Conservation (phyloP, 2,113 vertebrate species). For the Nyctibius bracteatus region DNA sequence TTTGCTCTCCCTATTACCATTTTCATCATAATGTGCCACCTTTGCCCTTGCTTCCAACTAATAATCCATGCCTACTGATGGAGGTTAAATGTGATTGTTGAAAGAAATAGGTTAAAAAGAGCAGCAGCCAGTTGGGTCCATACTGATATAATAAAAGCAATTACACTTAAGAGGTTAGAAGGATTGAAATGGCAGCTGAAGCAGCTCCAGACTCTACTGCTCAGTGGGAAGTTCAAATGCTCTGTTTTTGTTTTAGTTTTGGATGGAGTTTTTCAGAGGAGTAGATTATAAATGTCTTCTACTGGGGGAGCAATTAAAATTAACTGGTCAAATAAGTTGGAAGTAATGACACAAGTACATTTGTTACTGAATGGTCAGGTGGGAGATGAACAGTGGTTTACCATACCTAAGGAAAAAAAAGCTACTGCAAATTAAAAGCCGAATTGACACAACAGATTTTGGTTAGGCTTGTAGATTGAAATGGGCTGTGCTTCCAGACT, state of each 20-base stretch:
- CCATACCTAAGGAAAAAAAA: neutral
- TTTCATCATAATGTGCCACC: neutral
- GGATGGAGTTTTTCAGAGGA: neutral
- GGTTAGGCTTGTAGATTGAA: neutral
- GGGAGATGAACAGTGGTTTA: neutral
- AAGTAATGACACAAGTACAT: neutral
- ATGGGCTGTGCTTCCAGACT: neutral
- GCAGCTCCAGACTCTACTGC: neutral
- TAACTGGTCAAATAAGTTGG: conserved; percentile 4
- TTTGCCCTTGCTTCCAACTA: neutral
- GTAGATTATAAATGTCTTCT: conserved; percentile 4
- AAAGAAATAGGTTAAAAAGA: conserved; percentile 25
- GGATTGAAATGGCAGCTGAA: neutral
- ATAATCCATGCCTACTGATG: neutral
- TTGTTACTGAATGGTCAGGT: neutral
- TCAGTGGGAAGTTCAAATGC: neutral
- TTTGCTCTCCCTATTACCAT: neutral
- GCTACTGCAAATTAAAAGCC: neutral
- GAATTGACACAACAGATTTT: neutral
- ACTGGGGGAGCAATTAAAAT: neutral
- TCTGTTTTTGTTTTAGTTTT: neutral
- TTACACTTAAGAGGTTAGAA: neutral
- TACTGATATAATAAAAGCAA: neutral
- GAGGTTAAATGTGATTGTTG: conserved; percentile 10
- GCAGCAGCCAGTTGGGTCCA: neutral